Evolutionary conservation across 2,797 vertebrate species (phyloP).

Genomic region (Gallinago solitaria): DNA sequence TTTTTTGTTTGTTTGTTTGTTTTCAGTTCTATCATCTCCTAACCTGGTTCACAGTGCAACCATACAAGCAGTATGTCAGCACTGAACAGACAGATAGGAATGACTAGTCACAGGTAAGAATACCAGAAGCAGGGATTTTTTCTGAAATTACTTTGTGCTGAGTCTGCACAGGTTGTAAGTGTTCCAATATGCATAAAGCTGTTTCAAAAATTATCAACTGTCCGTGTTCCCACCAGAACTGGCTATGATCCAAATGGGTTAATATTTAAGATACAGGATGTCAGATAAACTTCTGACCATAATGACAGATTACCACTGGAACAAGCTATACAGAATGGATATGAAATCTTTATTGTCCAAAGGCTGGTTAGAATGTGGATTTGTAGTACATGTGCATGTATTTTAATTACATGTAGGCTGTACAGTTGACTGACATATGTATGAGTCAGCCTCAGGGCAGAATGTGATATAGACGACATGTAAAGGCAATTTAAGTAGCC

Average conservation of each 20-base stretch:
- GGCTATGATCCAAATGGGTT: neutral
- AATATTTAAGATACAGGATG: neutral
- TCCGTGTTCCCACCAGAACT: neutral
- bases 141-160: neutral
- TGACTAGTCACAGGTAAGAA: neutral
- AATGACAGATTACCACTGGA: neutral
- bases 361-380: neutral
- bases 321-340: neutral
- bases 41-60: neutral
- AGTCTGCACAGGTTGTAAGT: neutral
- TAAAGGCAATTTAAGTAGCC: neutral
- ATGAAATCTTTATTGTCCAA: neutral
- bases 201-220: neutral
- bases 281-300: neutral
- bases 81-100: neutral
- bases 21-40: neutral
- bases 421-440: neutral
- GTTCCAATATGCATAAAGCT: neutral
- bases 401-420: neutral
- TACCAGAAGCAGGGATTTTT: neutral
- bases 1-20: neutral
- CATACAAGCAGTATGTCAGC: neutral
- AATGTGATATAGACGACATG: neutral
- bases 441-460: neutral
- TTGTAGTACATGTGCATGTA: neutral